phyloP scores from a whole-genome alignment of 2,113 vertebrate species.

The Notothenia coriiceps region DNA sequence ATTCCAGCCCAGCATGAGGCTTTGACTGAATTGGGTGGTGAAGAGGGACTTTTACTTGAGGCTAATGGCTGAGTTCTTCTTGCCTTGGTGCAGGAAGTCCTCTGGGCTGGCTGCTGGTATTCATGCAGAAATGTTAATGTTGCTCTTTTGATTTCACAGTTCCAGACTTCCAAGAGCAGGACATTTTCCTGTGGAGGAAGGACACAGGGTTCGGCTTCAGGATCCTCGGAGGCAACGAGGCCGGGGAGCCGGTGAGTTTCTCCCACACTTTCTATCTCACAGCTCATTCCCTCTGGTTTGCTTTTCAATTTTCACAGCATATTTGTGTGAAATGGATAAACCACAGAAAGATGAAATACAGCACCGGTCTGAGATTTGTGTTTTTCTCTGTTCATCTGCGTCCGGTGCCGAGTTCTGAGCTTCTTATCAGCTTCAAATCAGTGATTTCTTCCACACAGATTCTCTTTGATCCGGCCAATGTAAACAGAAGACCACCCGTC shows the following conservation, averaged over 20 bases:
- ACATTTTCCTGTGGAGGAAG: slow-evolving; percentile 99
- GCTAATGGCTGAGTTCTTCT: not conserved
- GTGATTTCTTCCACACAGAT: slow-evolving; percentile 22
- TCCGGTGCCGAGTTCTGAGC: slow-evolving; percentile 16
- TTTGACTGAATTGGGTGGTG: not conserved
- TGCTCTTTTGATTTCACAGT: slow-evolving; percentile 83
- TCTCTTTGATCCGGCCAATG: slow-evolving; percentile 60
- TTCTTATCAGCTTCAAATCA: slow-evolving; percentile 26
- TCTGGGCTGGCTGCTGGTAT: not conserved
- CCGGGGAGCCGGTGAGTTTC: slow-evolving; percentile 96
- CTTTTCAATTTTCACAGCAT: not conserved
- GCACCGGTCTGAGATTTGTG: not conserved
- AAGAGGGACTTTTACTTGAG: not conserved
- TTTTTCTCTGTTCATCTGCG: slow-evolving; percentile 21
- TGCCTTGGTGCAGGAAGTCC: not conserved
- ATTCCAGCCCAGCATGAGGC: not conserved
- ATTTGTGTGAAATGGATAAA: slow-evolving; percentile 20
- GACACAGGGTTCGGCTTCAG: slow-evolving; percentile 99
- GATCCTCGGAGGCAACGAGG: slow-evolving; percentile 98
- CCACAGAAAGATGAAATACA: slow-evolving; percentile 18
- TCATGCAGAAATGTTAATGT: slow-evolving; percentile 12
- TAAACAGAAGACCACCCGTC: slow-evolving; percentile 25
- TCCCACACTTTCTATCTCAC: not conserved
- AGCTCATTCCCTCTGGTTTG: not conserved
- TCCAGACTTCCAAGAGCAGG: slow-evolving; percentile 98